Evolutionary conservation across 2,113 vertebrate species (phyloP), one percentile per base, ranked within the genome.

Genomic region (Chloebia gouldiae): DNA sequence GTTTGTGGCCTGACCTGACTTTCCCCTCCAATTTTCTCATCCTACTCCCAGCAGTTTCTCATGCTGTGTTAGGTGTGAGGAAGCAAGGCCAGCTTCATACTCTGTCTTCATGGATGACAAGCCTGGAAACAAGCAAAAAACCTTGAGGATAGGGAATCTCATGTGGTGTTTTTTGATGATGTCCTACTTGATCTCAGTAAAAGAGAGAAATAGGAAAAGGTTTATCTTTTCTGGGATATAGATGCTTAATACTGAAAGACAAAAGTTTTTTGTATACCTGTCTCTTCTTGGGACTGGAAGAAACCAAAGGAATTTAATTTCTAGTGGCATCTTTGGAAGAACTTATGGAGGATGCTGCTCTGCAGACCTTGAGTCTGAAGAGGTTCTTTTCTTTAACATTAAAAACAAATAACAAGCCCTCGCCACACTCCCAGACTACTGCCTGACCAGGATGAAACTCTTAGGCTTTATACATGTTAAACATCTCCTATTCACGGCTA

Each of bases 391-490:
- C 86, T 75, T 54, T 80, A 78, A 84, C 53, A 50, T 86, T 88
- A 90, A 88, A 97, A 96, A 95, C 90, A 96, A 96, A 95, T 88
- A 92, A 78, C 92, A 96, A 97, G 27, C 54, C 63, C 84, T 92
- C 0, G 47, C 56, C 96, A 95, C 61, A 3, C 81, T 86, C 95
- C 77, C 84, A 93, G 93, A 71, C 90, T 93, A 65, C 81, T 11
- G 87, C 92, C 92, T 90, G 3, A 60, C 81, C 84, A 89, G 90
- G 84, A 96, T 84, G 59, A 53, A 96, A 45, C 51, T 69, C 87
- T 47, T 85, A 90, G 94, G 84, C 27, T 31, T 53, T 90, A 80
- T 90, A 87, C 97, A 96, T 97, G 93, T 94, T 97, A 98, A 98
- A 85, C 78, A 93, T 92, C 86, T 87, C 83, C 92, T 88, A 94